Evolutionary conservation across 2,888 invertebrate genomes (phyloP), one percentile per base, ranked within the genome.

Genomic region (Lysandra coridon): DNA sequence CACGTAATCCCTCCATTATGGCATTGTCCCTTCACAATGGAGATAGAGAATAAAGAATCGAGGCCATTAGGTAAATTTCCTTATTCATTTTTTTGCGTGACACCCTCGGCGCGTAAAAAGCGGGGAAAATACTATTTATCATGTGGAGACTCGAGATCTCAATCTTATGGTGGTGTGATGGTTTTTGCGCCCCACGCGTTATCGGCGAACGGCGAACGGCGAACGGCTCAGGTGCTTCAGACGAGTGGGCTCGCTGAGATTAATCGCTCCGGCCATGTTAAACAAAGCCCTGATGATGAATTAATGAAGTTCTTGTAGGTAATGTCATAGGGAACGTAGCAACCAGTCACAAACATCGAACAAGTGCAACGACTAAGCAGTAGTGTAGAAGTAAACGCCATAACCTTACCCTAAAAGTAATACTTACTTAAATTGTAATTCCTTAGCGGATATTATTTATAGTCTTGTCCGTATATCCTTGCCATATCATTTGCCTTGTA

Each of bases 21-120:
- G 90, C 90, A 93, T 94, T 94, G 94, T 94, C 89, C 91, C 86
- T 86, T 86, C 91, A 94, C 94, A 94, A 94, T 93, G 89, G 94
- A 88, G 88, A 88, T 88, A 85, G 90, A 89, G 89, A 88, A 92
- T 94, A 94, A 94, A 93, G 93, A 93, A 94, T 94, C 90, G 94
- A 86, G 85, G 88, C 93, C 93, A 94, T 94, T 94, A 94, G 94
- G 94, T 93, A 94, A 94, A 94, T 94, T 94, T 94, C 92, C 94
- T 93, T 92, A 93, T 93, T 91, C 93, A 93, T 93, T 94, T 94
- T 92, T 94, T 94, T 91, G 90, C 91, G 92, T 89, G 92, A 92
- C 93, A 90, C 94, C 92, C 93, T 90, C 90, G 88, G 85, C 87
- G 87, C 83, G 89, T 90, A 90, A 91, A 91, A 91, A 90, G 88